These are phyloP conservation scores for Mormoops blainvillei DNA, from an alignment of 2,113 vertebrate genomes.

Conservation along the genomic window DNA sequence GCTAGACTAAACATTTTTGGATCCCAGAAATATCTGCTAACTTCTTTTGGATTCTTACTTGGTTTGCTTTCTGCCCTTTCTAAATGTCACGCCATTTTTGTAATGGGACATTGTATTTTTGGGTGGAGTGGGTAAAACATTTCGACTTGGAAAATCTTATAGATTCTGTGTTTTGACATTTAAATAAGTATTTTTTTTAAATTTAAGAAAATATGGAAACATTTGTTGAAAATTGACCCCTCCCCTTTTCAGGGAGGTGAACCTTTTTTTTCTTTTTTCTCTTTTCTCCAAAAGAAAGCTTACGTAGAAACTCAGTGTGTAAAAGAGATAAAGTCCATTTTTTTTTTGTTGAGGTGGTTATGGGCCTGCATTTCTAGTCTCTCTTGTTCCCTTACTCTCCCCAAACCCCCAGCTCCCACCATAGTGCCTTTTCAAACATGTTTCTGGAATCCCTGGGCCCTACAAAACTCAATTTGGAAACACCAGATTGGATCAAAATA, in stretches of 20 bases:
- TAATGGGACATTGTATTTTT: neutral
- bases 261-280: neutral
- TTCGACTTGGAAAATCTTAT: neutral
- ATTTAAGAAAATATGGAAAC: neutral
- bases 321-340: neutral
- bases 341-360: neutral
- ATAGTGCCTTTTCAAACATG: neutral
- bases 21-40: neutral
- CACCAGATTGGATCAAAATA: neutral
- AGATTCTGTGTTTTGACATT: neutral
- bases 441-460: neutral
- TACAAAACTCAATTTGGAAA: neutral
- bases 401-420: rapidly evolving
- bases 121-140: neutral
- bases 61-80: neutral
- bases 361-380: neutral
- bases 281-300: neutral
- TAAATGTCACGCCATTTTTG: neutral
- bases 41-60: neutral
- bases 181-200: neutral
- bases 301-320: neutral
- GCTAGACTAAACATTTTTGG: neutral
- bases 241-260: neutral
- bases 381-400: neutral
- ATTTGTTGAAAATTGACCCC: neutral